phyloP scores from a whole-genome alignment of 2,797 vertebrate species.

The Pangasius djambal region DNA sequence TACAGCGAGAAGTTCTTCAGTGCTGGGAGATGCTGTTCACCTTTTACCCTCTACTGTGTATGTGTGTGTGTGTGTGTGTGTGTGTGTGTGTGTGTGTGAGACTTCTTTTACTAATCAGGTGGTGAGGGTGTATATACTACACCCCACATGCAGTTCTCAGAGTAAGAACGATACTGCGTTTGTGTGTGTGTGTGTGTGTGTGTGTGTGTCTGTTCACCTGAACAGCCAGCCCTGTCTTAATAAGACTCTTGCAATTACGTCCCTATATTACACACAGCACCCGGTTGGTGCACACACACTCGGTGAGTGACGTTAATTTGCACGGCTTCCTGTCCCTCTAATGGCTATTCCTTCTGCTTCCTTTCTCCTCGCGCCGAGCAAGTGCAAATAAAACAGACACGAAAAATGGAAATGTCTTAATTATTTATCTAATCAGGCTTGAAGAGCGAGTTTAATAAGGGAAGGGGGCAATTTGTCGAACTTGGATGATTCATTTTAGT shows the following conservation, averaged over 20 bases:
- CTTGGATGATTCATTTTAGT: slow-evolving; percentile 54
- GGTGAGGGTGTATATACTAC: slow-evolving; percentile 4
- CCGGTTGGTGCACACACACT: slow-evolving; percentile 41
- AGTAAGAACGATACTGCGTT: background rate
- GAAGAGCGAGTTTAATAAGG: slow-evolving; percentile 59
- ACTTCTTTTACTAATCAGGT: slow-evolving; percentile 24
- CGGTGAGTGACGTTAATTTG: slow-evolving; percentile 84
- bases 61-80: slow-evolving; percentile 42
- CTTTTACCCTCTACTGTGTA: slow-evolving; percentile 39
- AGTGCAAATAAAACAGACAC: slow-evolving; percentile 58
- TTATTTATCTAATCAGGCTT: slow-evolving; percentile 63
- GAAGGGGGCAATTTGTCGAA: slow-evolving; percentile 50
- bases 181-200: slow-evolving; percentile 26
- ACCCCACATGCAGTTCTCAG: slow-evolving; percentile 8
- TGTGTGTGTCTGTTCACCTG: slow-evolving; percentile 37
- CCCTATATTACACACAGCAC: slow-evolving; percentile 50
- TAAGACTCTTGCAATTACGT: slow-evolving; percentile 53
- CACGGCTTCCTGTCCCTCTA: slow-evolving; percentile 78
- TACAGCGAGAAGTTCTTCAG: slow-evolving; percentile 36
- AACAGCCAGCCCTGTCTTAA: slow-evolving; percentile 49
- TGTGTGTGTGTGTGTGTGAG: slow-evolving; percentile 41
- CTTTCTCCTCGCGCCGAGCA: slow-evolving; percentile 30
- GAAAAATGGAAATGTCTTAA: slow-evolving; percentile 62
- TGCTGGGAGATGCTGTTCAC: slow-evolving; percentile 39
- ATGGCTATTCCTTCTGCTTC: slow-evolving; percentile 51